These are phyloP conservation scores for Buteo buteo DNA, from an alignment of 2,113 vertebrate species.

Conservation along the genomic window DNA sequence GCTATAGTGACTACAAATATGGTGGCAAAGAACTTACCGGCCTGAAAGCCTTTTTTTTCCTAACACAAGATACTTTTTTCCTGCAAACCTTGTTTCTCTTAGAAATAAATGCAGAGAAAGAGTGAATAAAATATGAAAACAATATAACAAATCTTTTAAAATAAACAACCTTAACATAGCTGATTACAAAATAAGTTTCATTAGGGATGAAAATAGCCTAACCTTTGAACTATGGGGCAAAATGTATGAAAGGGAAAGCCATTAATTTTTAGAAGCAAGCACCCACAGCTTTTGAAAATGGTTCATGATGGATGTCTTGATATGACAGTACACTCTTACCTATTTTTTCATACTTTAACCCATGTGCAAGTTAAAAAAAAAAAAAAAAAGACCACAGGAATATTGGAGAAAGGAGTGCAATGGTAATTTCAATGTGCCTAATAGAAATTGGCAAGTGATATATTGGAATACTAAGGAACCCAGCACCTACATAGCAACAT, in stretches of 20 bases:
- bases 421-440: background rate
- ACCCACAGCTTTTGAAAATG: background rate
- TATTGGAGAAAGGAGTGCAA: background rate
- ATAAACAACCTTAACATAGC: background rate
- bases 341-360: background rate
- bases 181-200: background rate
- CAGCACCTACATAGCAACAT: slow-evolving; percentile 36
- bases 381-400: background rate
- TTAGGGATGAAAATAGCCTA: background rate
- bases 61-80: background rate
- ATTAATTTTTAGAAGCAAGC: background rate
- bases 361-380: background rate
- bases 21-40: background rate
- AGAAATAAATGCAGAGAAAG: background rate
- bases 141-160: background rate
- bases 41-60: background rate
- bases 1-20: background rate
- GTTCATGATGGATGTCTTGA: background rate
- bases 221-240: background rate
- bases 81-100: background rate
- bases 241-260: background rate
- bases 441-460: slow-evolving; percentile 21
- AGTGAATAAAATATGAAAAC: background rate
- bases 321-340: background rate
- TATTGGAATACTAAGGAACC: background rate